phyloP scores from a whole-genome alignment of 2,797 vertebrate species.

The Cetoscarus ocellatus region DNA sequence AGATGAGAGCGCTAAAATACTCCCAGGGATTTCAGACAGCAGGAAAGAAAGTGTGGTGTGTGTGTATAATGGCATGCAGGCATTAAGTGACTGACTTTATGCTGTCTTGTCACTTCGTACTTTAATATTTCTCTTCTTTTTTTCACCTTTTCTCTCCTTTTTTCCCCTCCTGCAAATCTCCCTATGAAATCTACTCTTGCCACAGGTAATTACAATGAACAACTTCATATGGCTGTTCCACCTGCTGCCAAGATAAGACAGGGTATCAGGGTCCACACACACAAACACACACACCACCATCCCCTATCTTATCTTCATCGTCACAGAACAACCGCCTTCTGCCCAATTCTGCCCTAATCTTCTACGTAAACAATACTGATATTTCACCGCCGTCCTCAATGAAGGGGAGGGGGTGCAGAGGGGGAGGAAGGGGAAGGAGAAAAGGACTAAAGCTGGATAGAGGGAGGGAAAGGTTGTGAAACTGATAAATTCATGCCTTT shows the following conservation, averaged over 20 bases:
- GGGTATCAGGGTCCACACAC: conserved; percentile 63
- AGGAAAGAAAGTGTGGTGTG: conserved; percentile 32
- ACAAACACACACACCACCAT: conserved; percentile 57
- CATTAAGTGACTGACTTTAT: conserved; percentile 26
- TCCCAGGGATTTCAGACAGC: conserved; percentile 32
- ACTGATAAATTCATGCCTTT: conserved; percentile 86
- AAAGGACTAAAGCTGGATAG: conserved; percentile 63
- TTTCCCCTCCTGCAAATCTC: conserved; percentile 74
- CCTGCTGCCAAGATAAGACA: conserved; percentile 92
- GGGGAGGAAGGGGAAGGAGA: conserved; percentile 51
- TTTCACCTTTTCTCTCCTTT: conserved; percentile 19
- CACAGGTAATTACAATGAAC: conserved; percentile 96
- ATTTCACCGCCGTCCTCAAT: conserved; percentile 91
- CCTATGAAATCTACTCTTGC: conserved; percentile 95
- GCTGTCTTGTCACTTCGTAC: conserved; percentile 6
- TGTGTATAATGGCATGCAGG: conserved; percentile 36
- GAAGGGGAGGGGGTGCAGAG: conserved; percentile 68
- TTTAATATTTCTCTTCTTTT: conserved; percentile 7
- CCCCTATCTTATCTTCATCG: conserved; percentile 98
- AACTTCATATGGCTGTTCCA: conserved; percentile 95
- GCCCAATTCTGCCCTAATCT: conserved; percentile 99
- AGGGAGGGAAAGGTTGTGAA: conserved; percentile 69
- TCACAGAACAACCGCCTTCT: conserved; percentile 97
- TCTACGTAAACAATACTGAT: conserved; percentile 99
- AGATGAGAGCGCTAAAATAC: conserved; percentile 67